Conservation (phyloP, 1,140 invertebrate species). For the Pararge aegeria region DNA sequence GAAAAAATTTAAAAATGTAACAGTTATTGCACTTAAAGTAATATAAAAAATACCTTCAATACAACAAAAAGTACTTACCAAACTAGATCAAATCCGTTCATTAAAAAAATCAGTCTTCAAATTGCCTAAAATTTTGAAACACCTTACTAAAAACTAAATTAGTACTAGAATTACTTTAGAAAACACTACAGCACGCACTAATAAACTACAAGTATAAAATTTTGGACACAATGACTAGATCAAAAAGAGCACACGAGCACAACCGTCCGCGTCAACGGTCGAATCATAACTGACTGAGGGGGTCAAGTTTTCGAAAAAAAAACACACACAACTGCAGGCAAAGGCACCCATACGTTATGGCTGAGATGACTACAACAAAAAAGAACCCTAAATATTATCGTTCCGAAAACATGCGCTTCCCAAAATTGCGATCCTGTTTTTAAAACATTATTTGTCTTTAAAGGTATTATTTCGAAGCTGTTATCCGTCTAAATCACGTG, state of each 20-base stretch:
- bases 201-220: conserved; percentile 48
- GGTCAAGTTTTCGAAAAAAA: conserved; percentile 70
- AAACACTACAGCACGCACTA: conserved; percentile 47
- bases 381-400: conserved; percentile 75
- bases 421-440: conserved; percentile 39
- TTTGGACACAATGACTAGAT: conserved; percentile 76
- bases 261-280: conserved; percentile 69
- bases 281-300: conserved; percentile 70
- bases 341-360: conserved; percentile 72
- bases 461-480: not conserved
- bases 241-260: conserved; percentile 52
- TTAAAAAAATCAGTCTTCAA: conserved; percentile 59
- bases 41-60: not conserved
- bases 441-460: not conserved
- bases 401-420: conserved; percentile 42
- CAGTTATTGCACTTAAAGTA: too few species aligned
- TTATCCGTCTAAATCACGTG: conserved; percentile 11
- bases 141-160: conserved; percentile 43
- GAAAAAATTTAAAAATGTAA: not conserved
- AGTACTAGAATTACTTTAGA: conserved; percentile 38
- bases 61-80: conserved; percentile 52
- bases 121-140: conserved; percentile 34
- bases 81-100: conserved; percentile 76
- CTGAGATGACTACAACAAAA: conserved; percentile 76
- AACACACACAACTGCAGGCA: conserved; percentile 60